phyloP scores from a whole-genome alignment of 2,888 invertebrate genomes.

The Ferrisia virgata region DNA sequence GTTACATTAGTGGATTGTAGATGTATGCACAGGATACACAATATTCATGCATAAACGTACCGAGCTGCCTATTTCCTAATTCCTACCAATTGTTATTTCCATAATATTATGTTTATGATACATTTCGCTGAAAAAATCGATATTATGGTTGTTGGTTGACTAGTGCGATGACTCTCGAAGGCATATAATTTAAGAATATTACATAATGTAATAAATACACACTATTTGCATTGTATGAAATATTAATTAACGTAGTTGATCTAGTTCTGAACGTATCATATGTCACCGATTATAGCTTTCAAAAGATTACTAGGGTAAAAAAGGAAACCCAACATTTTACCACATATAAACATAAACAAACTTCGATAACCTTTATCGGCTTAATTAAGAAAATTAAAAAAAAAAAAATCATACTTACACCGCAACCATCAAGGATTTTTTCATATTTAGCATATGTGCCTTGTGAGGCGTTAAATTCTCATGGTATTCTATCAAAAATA shows the following conservation, averaged over 20 bases:
- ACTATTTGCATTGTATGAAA: too few species aligned
- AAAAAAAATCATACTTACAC: neutral
- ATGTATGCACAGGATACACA: too few species aligned
- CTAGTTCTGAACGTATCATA: neutral
- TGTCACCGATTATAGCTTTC: neutral
- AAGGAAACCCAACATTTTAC: neutral
- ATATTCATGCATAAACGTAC: too few species aligned
- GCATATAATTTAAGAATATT: neutral
- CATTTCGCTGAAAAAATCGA: neutral
- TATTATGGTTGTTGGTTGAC: neutral
- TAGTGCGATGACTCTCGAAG: neutral
- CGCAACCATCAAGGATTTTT: neutral
- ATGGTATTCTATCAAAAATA: conserved; percentile 1
- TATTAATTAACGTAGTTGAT: neutral
- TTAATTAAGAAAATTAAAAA: conserved; percentile 1
- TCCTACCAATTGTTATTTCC: too few species aligned
- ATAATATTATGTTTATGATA: too few species aligned
- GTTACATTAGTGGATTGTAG: too few species aligned
- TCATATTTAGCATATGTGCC: neutral
- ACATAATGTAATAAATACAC: too few species aligned
- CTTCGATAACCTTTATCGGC: neutral
- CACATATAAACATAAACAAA: neutral
- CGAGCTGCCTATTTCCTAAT: too few species aligned
- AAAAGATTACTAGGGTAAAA: neutral
- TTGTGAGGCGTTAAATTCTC: neutral